phyloP scores from a whole-genome alignment of 2,113 vertebrate genomes.

The Ophiodon elongatus region DNA sequence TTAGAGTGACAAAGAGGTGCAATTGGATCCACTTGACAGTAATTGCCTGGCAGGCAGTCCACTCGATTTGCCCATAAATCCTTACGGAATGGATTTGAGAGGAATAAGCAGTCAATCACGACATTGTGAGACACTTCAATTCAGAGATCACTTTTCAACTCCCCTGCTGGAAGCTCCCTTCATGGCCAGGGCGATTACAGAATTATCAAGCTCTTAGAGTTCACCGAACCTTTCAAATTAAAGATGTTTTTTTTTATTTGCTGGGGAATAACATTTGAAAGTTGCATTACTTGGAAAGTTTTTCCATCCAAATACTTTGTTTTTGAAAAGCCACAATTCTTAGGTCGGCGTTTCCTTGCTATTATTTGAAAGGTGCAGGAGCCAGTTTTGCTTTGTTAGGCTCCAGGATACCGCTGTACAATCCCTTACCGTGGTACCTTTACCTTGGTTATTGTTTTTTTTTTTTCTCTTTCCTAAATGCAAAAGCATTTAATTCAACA shows the following conservation, averaged over 20 bases:
- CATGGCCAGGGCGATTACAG: constrained; percentile 35
- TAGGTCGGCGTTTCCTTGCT: background rate
- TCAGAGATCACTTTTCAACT: constrained; percentile 53
- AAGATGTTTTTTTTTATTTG: background rate
- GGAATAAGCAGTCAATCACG: constrained; percentile 65
- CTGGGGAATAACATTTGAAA: background rate
- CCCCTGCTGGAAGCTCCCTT: constrained; percentile 26
- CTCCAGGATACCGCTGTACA: background rate
- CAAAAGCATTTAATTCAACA: background rate
- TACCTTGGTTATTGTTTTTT: background rate
- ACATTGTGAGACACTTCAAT: constrained; percentile 58
- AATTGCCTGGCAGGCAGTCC: constrained; percentile 74
- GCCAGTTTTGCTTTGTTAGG: background rate
- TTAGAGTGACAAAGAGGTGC: constrained; percentile 74
- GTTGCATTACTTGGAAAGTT: background rate
- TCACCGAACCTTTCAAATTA: constrained; percentile 10
- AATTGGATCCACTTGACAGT: constrained; percentile 74
- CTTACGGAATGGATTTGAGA: constrained; percentile 60
- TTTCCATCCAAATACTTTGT: background rate
- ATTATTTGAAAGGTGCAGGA: background rate
- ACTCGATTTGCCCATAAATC: constrained; percentile 58
- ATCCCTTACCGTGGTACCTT: background rate
- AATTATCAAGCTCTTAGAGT: constrained; percentile 12
- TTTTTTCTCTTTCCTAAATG: background rate
- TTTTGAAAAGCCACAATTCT: background rate